Base-by-base conservation (phyloP, 2,888 invertebrate species). In the Stratiomys singularior region DNA sequence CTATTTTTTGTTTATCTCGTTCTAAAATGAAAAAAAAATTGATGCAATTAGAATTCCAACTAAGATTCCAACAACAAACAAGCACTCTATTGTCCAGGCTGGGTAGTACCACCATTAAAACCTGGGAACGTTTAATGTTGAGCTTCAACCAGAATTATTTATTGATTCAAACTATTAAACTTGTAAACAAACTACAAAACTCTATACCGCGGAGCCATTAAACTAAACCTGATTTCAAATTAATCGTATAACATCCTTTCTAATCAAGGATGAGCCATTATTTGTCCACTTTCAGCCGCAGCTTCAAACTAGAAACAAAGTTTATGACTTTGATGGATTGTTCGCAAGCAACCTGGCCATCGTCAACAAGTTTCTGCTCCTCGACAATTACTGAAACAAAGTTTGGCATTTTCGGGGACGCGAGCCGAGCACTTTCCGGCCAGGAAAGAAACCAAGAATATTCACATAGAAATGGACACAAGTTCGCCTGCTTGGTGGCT, bases 321-420 rank as follows among this genome's bases (percentile, higher is more conserved):
- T 60, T 60, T 60, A 60, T 60, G 58, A 25, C 58, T 60, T 60
- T 60, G 58, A 60, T 60, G 58, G 58, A 60, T 60, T 60, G 58
- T 60, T 3, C 7, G 3, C 7, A 9, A 52, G 52, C 15, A 23
- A 4, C 4, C 23, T 2, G 11, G 60, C 21, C 2, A 7, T 15
- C 25, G 7, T 11, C 21, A 60, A 11, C 25, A 23, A 15, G 60
- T 60, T 25, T 60, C 60, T 13, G 7, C 9, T 21, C 21, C 25
- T 60, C 25, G 60, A 3, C 25, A 11, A 15, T 25, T 5, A 60
- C 11, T 25, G 4, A 60, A 25, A 64, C 7, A 30, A 21, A 27
- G 30, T n/a, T n/a, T 64, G 64, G 64, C 64, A 64, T 64, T 64
- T 64, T 15, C 21, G 18, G 13, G 5, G 28, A 13, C 30, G 1